These are phyloP conservation scores for Oryctes rhinoceros DNA, from an alignment of 1,140 invertebrate species.

Conservation along the genomic window DNA sequence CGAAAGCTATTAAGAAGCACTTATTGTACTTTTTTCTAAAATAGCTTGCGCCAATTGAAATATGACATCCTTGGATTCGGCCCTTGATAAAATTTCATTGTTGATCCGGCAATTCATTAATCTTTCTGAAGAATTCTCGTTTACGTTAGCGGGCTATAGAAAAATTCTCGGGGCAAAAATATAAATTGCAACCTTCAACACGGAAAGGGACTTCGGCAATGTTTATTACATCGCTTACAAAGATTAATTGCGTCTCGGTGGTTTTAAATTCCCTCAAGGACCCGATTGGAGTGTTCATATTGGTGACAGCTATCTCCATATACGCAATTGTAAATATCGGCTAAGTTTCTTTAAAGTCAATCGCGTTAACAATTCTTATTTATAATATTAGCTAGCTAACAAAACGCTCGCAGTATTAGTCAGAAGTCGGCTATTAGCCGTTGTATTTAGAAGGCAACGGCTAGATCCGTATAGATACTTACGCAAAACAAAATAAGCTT, in stretches of 20 bases:
- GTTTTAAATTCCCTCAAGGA: conserved; percentile 3
- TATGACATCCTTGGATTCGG: conserved; percentile 11
- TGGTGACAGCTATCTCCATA: conserved; percentile 23
- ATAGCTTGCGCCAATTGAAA: conserved; percentile 12
- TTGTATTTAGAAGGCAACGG: too few relatives aligned
- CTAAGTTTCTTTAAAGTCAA: background rate
- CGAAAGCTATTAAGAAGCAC: background rate
- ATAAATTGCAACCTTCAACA: conserved; percentile 19
- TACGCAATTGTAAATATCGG: background rate
- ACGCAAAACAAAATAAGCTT: too few relatives aligned
- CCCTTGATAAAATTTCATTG: conserved; percentile 19
- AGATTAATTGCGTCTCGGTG: conserved; percentile 21
- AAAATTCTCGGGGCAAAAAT: conserved; percentile 15
- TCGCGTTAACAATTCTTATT: too few relatives aligned
- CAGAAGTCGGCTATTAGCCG: too few relatives aligned
- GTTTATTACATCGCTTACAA: conserved; percentile 33
- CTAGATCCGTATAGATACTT: too few relatives aligned
- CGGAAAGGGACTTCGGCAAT: conserved; percentile 26
- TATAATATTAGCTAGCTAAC: too few relatives aligned
- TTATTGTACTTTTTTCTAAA: background rate
- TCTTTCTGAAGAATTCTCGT: conserved; percentile 29
- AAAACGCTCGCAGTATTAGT: too few relatives aligned
- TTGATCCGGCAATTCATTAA: conserved; percentile 35
- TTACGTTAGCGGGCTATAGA: conserved; percentile 28
- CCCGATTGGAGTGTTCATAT: conserved; percentile 17